Base-by-base conservation (phyloP, 2,113 vertebrate genomes). In the Chaetura pelagica region DNA sequence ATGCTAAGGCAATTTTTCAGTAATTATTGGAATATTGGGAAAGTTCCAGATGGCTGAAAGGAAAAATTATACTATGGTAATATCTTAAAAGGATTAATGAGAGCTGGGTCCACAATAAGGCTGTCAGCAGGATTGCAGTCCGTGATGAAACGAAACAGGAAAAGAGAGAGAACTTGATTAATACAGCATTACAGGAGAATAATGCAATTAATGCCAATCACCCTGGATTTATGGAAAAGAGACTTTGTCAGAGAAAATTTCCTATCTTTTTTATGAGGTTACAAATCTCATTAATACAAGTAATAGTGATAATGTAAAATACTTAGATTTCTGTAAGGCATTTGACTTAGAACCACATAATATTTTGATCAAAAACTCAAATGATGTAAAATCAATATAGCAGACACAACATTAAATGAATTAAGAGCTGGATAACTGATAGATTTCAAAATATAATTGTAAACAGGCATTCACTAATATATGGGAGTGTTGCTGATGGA, bases 301-400 rank as follows among this genome's bases (percentile, higher is more conserved):
- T 92, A 89, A 94, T 87, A 78, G 52, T 35, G 64, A 35, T 92
- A 94, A 93, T 91, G 61, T 62, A 92, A 94, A 92, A 92, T 44
- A 58, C 73, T 95, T 84, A 91, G 69, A 94, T 89, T 92, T 90
- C 81, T 95, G 87, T 69, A 87, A 89, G 32, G 12, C 49, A 84
- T 91, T 91, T 96, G 62, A 84, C 81, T 95, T 42, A 75, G 19
- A 66, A 84, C 27, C 34, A 87, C 54, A 38, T 78, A 89, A 72
- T 84, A 91, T 84, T 96, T 89, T 82, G 76, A 94, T 72, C 62
- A 52, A 57, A 71, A 84, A 75, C 52, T 61, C 69, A n/a, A 89
- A 84, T 81, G 54, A 96, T 82, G 62, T 49, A 90, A 96, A 95
- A 95, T 93, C 96, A 84, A 96, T 95, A 84, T 6, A 87, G 49